Percentiles rank a stretch among this genome's conserved stretches.
These are phyloP conservation scores for Pandemis cinnamomeana DNA, from an alignment of 2,888 invertebrate genomes.

Conservation along the genomic window DNA sequence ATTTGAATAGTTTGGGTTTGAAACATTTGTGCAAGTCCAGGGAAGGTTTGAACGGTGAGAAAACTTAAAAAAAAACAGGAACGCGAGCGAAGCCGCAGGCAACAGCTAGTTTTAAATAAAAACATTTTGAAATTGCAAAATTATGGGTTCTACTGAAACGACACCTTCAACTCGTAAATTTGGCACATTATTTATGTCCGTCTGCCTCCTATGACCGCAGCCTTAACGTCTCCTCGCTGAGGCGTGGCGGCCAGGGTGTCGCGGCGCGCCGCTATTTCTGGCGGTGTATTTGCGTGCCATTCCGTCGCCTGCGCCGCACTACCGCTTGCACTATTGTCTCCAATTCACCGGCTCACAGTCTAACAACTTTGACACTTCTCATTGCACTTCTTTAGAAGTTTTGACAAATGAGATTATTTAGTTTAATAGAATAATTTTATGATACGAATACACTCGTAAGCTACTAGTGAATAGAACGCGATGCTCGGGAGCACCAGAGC, in stretches of 20 bases:
- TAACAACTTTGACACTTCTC: constrained; percentile 13
- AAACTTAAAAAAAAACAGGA: no score
- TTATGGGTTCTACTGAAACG: neutral
- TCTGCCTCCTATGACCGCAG: constrained; percentile 27
- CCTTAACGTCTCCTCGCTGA: constrained; percentile 48
- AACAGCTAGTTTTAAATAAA: neutral
- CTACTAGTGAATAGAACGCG: neutral
- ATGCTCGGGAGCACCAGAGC: constrained; percentile 1
- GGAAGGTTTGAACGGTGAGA: no score
- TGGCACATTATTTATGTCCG: neutral
- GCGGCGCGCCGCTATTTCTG: constrained; percentile 77
- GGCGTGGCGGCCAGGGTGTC: constrained; percentile 66
- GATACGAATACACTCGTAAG: neutral
- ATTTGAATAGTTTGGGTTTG: no score
- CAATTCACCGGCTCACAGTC: constrained; percentile 11
- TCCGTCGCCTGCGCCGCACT: constrained; percentile 55
- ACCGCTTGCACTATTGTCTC: constrained; percentile 54
- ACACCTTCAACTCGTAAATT: constrained; percentile 1
- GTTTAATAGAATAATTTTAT: constrained; percentile 2
- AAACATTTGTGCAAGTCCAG: no score
- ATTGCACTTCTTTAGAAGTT: constrained; percentile 1
- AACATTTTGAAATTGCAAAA: neutral
- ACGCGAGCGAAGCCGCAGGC: no score
- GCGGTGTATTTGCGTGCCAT: constrained; percentile 72
- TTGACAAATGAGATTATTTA: neutral